Conservation (phyloP, 1,140 invertebrate genomes). For the Drosophila sulfurigaster region DNA sequence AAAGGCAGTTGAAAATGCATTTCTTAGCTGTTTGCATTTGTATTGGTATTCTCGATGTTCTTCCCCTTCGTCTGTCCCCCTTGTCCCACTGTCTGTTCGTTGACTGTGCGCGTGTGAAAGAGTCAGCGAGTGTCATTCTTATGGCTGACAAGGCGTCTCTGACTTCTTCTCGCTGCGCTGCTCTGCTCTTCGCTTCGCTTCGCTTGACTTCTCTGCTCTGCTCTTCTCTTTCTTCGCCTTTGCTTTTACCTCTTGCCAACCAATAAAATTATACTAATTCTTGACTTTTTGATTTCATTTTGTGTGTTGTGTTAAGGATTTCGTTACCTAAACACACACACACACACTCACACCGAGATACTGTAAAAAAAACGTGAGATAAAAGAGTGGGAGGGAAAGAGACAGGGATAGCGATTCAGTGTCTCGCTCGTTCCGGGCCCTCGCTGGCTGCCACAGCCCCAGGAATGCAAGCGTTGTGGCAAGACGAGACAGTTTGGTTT, state of each 20-base stretch:
- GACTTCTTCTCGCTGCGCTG: conserved; percentile 4
- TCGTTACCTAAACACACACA: conserved; percentile 75
- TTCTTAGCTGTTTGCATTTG: conserved; percentile 51
- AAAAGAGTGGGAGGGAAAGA: conserved; percentile 4
- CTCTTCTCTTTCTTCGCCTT: conserved; percentile 26
- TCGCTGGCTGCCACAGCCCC: conserved; percentile 44
- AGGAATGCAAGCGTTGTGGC: conserved; percentile 61
- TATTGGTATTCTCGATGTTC: conserved; percentile 28
- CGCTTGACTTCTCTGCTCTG: conserved; percentile 25
- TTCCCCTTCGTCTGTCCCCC: neutral
- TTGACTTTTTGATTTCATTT: conserved; percentile 82
- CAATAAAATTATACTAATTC: conserved; percentile 84
- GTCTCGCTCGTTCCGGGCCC: conserved; percentile 45
- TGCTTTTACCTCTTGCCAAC: conserved; percentile 69
- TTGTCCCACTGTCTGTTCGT: neutral
- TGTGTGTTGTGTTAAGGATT: conserved; percentile 72
- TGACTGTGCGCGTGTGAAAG: conserved; percentile 50
- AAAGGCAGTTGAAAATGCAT: conserved; percentile 75
- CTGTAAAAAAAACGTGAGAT: conserved; percentile 22
- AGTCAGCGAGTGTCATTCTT: conserved; percentile 68
- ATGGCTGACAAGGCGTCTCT: conserved; percentile 52
- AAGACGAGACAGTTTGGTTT: conserved; percentile 79
- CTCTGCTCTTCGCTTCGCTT: conserved; percentile 19
- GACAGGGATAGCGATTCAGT: conserved; percentile 22
- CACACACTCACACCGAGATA: conserved; percentile 2